Conservation (phyloP, 2,797 vertebrate species). For the Sebastes trivittatus region DNA sequence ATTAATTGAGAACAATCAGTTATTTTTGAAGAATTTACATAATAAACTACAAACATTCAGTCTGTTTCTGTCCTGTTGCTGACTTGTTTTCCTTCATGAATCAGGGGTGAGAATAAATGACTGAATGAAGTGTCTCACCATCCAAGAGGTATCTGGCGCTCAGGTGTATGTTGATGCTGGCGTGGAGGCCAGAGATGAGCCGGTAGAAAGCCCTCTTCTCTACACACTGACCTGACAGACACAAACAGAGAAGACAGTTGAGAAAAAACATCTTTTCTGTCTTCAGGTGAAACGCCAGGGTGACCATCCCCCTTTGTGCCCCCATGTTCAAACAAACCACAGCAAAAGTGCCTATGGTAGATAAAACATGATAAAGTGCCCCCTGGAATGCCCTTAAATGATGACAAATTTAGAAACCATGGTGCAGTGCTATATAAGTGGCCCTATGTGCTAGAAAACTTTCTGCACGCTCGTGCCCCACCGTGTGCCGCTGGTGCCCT, state of each 20-base stretch:
- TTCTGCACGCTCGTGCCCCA: too few relatives aligned
- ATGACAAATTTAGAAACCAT: too few relatives aligned
- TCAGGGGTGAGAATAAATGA: background rate
- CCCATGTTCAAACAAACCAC: too few relatives aligned
- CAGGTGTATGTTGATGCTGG: slow-evolving; percentile 94
- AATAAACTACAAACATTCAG: background rate
- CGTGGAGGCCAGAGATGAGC: slow-evolving; percentile 91
- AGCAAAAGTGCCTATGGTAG: too few relatives aligned
- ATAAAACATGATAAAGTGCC: too few relatives aligned
- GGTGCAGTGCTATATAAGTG: too few relatives aligned
- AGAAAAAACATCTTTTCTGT: background rate
- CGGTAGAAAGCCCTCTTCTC: slow-evolving; percentile 95
- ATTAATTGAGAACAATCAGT: background rate
- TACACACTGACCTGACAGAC: slow-evolving; percentile 87
- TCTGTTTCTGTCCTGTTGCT: background rate
- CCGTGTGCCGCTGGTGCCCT: too few relatives aligned
- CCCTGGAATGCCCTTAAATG: too few relatives aligned
- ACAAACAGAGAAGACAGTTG: background rate
- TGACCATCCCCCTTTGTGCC: too few relatives aligned
- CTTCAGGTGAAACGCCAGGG: background rate
- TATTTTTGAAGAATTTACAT: background rate
- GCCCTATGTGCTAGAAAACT: too few relatives aligned
- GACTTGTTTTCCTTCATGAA: background rate
- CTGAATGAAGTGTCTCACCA: slow-evolving; percentile 74
- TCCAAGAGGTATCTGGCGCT: slow-evolving; percentile 91